A percentile compares a stretch with the other conserved stretches of the same genome.
Conservation (phyloP, 2,888 invertebrate species). For the Polietes domitor region DNA sequence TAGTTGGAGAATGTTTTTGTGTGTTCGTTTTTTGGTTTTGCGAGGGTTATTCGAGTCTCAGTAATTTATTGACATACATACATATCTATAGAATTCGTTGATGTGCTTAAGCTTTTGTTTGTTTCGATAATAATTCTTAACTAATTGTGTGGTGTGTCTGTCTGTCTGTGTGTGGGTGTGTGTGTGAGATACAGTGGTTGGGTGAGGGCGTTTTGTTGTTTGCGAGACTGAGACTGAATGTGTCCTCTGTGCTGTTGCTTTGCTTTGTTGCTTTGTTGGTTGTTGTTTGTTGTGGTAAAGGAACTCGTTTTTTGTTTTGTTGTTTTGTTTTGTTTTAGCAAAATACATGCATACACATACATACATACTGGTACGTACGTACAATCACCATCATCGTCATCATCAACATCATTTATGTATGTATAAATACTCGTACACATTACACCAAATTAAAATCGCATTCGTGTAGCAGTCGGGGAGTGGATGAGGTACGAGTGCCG, state of each 20-base stretch:
- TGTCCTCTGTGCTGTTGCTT: slow-evolving; percentile 26
- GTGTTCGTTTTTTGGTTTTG: slow-evolving; percentile 65
- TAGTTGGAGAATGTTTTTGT: slow-evolving; percentile 26
- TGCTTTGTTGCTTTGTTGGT: slow-evolving; percentile 21
- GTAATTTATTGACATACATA: slow-evolving; percentile 36
- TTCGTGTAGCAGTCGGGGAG: neutral
- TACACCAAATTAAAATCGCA: slow-evolving; percentile 41
- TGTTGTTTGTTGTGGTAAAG: slow-evolving; percentile 47
- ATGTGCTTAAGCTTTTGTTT: slow-evolving; percentile 58
- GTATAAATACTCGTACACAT: slow-evolving; percentile 43
- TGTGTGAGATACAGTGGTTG: slow-evolving; percentile 4
- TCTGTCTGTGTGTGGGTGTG: slow-evolving; percentile 3
- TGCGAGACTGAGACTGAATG: slow-evolving; percentile 28
- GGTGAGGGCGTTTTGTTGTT: slow-evolving; percentile 20
- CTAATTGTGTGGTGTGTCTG: slow-evolving; percentile 49
- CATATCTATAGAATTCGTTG: slow-evolving; percentile 44
- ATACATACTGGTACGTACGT: neutral
- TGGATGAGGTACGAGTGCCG: slow-evolving; percentile 50
- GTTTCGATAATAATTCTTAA: slow-evolving; percentile 49
- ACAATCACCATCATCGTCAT: too few relatives aligned
- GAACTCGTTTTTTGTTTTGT: slow-evolving; percentile 55
- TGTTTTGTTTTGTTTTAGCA: slow-evolving; percentile 35
- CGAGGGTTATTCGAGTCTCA: slow-evolving; percentile 35
- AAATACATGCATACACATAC: slow-evolving; percentile 15
- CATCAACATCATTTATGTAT: slow-evolving; percentile 36